These are phyloP conservation scores for Euthynnus affinis DNA, from an alignment of 2,797 vertebrate species.

Conservation along the genomic window DNA sequence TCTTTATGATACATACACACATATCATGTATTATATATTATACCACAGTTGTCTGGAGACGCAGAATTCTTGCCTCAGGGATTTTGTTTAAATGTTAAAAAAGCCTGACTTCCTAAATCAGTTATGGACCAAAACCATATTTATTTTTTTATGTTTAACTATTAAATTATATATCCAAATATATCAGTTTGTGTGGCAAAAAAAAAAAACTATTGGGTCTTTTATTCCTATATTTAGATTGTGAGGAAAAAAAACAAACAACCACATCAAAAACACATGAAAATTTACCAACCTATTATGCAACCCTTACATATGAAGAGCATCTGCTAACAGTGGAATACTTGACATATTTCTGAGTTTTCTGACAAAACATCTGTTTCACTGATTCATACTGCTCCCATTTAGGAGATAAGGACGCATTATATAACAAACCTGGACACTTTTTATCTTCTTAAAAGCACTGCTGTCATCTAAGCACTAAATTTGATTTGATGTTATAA, in stretches of 20 bases:
- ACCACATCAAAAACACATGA: background rate
- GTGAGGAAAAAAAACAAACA: background rate
- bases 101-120: background rate
- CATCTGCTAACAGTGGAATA: slow-evolving; percentile 51
- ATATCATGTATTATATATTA: too few species aligned
- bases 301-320: background rate
- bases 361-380: slow-evolving; percentile 50
- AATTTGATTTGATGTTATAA: background rate
- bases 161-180: background rate
- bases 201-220: background rate
- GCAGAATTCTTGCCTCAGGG: background rate
- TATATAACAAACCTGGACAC: slow-evolving; percentile 48
- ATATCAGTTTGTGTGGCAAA: background rate
- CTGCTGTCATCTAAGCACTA: background rate
- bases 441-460: background rate
- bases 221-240: background rate
- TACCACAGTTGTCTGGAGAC: background rate
- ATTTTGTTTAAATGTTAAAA: background rate
- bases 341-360: slow-evolving; percentile 52
- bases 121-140: background rate
- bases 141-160: background rate
- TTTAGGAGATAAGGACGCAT: background rate
- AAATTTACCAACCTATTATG: background rate
- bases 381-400: slow-evolving; percentile 35
- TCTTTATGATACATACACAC: background rate